Base-by-base conservation (phyloP, 2,113 vertebrate genomes). In the Malurus alboscapulatus region DNA sequence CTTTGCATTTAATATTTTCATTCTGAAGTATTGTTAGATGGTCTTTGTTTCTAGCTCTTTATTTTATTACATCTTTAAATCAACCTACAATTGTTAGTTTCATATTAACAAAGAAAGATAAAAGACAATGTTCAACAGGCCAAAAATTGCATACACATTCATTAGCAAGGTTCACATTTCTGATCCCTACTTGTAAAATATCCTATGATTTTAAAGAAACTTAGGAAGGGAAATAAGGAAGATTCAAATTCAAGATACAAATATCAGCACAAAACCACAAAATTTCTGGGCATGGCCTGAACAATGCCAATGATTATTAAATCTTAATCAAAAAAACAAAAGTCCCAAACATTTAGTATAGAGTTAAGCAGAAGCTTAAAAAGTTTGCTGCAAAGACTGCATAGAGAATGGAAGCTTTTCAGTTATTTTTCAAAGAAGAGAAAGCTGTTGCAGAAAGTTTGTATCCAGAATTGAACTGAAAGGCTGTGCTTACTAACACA, bases 401-500 rank as follows among this genome's bases (percentile, higher is more conserved):
- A 32, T 8, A 27, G 2, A 72, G 17, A 7, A 59, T 14, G 42
- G 22, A 72, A 44, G 6, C n/a, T 42, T 40, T 59, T 38, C 32
- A 74, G 10, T 32, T 78, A 42, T 58, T 86, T 59, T 21, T 22
- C 22, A 38, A 50, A 83, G 27, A 45, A 53, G n/a, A 88, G 21
- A 40, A 45, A 50, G 5, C 12, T 63, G 25, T 29, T 27, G 21
- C 40, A 78, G 55, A 44, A 83, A 57, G 9, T 47, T 69, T 66
- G 26, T 86, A 18, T 55, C 14, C 30, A 80, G 36, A 84, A 30
- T 47, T 32, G 42, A 10, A 36, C 18, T 40, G 24, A 78, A 63
- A 61, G 12, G 7, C 10, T 34, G 51, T 0, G 1, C 17, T 38
- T 67, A n/a, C 14, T n/a, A n/a, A 16, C 10, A 47, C 4, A 27